Evolutionary conservation across 2,888 invertebrate species (phyloP).

Genomic region (Calephelis perditalis): DNA sequence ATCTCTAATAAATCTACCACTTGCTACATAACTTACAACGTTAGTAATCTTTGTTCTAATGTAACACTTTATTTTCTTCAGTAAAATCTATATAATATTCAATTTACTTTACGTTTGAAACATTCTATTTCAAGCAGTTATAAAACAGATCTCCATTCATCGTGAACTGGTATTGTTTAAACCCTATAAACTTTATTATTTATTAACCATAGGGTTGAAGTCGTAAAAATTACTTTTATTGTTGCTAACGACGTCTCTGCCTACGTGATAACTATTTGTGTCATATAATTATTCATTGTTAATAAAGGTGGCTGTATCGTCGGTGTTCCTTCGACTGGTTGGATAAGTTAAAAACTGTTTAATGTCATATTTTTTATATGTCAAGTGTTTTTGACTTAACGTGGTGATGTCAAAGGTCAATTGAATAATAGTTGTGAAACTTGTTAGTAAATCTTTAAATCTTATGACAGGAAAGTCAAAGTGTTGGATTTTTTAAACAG

Average conservation of each 20-base stretch:
- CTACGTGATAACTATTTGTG: conserved; percentile 74
- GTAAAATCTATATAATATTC: neutral
- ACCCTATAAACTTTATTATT: conserved; percentile 72
- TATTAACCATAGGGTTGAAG: conserved; percentile 72
- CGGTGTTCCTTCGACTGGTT: conserved; percentile 3
- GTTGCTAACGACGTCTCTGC: conserved; percentile 75
- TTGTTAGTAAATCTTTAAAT: no score
- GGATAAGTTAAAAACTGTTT: conserved; percentile 8
- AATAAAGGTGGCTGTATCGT: conserved; percentile 29
- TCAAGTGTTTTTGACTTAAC: conserved; percentile 54
- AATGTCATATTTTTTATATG: conserved; percentile 34
- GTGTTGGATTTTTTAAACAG: no score
- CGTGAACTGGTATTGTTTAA: conserved; percentile 71
- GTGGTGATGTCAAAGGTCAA: neutral
- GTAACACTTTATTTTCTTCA: no score
- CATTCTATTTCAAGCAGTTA: conserved; percentile 32
- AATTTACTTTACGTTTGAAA: neutral
- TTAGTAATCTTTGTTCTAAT: no score
- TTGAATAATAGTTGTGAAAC: no score
- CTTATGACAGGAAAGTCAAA: no score
- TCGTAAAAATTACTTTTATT: conserved; percentile 78
- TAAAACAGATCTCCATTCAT: conserved; percentile 53
- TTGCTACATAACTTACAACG: no score
- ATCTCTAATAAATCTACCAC: no score
- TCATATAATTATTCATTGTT: conserved; percentile 66